phyloP scores from a whole-genome alignment of 2,113 vertebrate genomes.

The Eclectus roratus region DNA sequence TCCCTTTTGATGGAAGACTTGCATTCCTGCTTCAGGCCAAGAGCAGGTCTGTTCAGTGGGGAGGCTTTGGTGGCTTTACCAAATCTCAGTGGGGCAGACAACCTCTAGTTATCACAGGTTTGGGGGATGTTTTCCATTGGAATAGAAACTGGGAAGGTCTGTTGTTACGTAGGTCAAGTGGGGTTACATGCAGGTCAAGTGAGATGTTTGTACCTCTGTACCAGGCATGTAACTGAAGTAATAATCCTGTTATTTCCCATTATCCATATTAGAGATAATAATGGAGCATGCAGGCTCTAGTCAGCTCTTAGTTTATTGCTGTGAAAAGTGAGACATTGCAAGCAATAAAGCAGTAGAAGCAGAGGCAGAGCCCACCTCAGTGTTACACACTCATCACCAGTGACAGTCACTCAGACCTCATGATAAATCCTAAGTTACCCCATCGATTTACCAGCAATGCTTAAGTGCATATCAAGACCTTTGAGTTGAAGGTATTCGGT shows the following conservation, averaged over 20 bases:
- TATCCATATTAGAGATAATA: background rate
- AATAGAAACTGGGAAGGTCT: background rate
- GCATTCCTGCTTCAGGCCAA: background rate
- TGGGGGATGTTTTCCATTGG: background rate
- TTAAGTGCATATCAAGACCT: background rate
- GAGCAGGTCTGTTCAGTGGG: background rate
- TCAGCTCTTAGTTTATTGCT: background rate
- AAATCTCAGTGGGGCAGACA: background rate
- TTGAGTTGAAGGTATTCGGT: background rate
- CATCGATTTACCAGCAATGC: accelerated
- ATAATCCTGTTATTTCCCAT: background rate
- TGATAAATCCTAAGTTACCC: background rate
- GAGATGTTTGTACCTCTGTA: background rate
- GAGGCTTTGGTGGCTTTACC: background rate
- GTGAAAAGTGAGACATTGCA: background rate
- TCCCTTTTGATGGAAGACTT: background rate
- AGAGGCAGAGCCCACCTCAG: accelerated
- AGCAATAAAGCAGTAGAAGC: background rate
- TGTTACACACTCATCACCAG: background rate
- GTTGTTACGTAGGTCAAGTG: background rate
- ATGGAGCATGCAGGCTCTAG: background rate
- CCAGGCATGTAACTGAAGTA: accelerated
- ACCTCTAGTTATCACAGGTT: background rate
- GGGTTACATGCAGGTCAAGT: background rate
- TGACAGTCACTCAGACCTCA: background rate